These are phyloP conservation scores for Pandion haliaetus DNA, from an alignment of 2,113 vertebrate genomes.

Conservation along the genomic window DNA sequence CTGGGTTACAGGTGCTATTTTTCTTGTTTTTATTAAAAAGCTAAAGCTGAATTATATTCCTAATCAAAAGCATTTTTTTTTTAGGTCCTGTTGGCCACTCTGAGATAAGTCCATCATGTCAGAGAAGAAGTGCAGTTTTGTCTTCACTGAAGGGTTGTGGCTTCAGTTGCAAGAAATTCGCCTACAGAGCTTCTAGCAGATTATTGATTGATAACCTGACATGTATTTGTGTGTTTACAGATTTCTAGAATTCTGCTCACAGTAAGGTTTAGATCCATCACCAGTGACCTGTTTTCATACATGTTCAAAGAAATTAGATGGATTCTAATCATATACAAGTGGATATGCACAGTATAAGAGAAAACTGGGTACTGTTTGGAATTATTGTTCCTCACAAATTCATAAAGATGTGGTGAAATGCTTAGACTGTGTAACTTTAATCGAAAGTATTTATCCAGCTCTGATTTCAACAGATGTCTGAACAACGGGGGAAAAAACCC, in stretches of 20 bases:
- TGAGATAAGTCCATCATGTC: not conserved
- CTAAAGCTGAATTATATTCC: not conserved
- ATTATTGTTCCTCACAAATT: not conserved
- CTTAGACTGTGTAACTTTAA: not conserved
- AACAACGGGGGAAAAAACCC: not conserved
- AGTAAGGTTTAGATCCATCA: not conserved
- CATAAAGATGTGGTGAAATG: not conserved
- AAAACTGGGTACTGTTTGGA: not conserved
- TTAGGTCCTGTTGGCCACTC: not conserved
- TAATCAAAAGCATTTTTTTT: not conserved
- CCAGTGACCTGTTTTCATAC: not conserved
- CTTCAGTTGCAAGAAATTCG: not conserved
- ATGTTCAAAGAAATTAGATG: not conserved
- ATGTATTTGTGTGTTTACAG: not conserved
- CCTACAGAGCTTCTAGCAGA: not conserved
- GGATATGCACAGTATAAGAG: not conserved
- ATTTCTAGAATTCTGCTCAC: not conserved
- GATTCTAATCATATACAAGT: not conserved
- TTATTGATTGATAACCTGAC: not conserved
- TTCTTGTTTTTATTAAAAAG: not conserved
- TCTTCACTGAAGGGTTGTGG: not conserved
- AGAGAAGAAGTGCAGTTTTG: not conserved
- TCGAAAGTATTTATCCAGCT: slow-evolving; percentile 26
- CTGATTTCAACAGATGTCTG: slow-evolving; percentile 58
- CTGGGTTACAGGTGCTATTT: slow-evolving; percentile 1